These are phyloP conservation scores for Perca fluviatilis DNA, from an alignment of 2,113 vertebrate species.

Conservation along the genomic window DNA sequence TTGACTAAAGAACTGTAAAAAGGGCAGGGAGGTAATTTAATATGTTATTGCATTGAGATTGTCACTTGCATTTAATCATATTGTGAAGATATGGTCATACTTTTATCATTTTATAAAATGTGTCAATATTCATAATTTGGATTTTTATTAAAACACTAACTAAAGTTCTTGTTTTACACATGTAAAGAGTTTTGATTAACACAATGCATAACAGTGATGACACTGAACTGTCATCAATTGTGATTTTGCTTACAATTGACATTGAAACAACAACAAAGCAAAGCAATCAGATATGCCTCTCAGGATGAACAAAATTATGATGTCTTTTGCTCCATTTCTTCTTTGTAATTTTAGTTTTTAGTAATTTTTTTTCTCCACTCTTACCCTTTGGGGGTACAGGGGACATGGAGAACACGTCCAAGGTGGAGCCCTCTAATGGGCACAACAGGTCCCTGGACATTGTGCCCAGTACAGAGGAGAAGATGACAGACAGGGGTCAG, in stretches of 20 bases:
- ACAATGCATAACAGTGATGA: too few relatives aligned
- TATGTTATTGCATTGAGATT: background rate
- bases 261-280: background rate
- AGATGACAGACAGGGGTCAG: constrained; percentile 89
- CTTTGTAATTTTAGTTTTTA: background rate
- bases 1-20: background rate
- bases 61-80: background rate
- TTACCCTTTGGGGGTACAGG: constrained; percentile 34
- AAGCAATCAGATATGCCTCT: background rate
- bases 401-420: constrained; percentile 67
- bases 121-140: too few relatives aligned
- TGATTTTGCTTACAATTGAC: background rate
- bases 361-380: background rate
- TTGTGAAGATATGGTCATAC: too few relatives aligned
- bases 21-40: background rate
- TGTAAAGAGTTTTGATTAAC: too few relatives aligned
- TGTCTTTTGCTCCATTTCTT: background rate
- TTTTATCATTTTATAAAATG: too few relatives aligned
- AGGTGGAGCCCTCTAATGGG: constrained; percentile 74
- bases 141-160: too few relatives aligned
- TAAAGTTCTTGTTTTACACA: too few relatives aligned
- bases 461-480: constrained; percentile 74
- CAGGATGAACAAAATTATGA: background rate
- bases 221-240: too few relatives aligned
- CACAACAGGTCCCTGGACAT: constrained; percentile 75